Evolutionary conservation across 1,140 invertebrate genomes (phyloP).

Genomic region (Arctopsyche grandis): DNA sequence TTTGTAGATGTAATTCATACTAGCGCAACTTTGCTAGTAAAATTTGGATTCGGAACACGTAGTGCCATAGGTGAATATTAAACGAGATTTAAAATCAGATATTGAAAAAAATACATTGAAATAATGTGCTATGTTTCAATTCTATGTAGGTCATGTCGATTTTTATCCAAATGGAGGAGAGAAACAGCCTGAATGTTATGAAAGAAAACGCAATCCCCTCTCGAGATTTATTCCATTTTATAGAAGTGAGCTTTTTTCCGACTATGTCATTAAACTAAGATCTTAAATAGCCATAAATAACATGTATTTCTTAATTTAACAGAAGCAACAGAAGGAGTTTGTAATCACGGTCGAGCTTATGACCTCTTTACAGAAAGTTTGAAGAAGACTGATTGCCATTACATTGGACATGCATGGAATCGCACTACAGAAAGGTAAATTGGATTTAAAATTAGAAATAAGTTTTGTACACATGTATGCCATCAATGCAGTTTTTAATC

Average conservation of each 20-base stretch:
- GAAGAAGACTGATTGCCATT: slow-evolving; percentile 63
- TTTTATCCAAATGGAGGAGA: slow-evolving; percentile 76
- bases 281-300: neutral
- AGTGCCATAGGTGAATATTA: slow-evolving; percentile 62
- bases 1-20: slow-evolving; percentile 76
- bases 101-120: too few species aligned
- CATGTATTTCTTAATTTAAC: slow-evolving; percentile 41
- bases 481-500: neutral
- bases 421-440: slow-evolving; percentile 60
- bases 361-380: slow-evolving; percentile 68
- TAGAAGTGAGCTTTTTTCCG: slow-evolving; percentile 48
- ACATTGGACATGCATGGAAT: slow-evolving; percentile 66
- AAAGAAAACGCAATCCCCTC: slow-evolving; percentile 55
- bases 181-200: slow-evolving; percentile 67
- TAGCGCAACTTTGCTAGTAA: slow-evolving; percentile 62
- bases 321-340: slow-evolving; percentile 66
- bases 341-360: slow-evolving; percentile 69
- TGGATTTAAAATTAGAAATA: neutral
- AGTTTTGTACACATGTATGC: neutral
- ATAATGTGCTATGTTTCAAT: neutral
- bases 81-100: slow-evolving; percentile 19
- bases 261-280: neutral
- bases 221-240: slow-evolving; percentile 59
- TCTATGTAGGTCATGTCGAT: slow-evolving; percentile 70
- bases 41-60: slow-evolving; percentile 67